Evolutionary conservation across 2,113 vertebrate species (phyloP), one percentile per base, ranked within the genome.

Genomic region (Solenodon paradoxus): DNA sequence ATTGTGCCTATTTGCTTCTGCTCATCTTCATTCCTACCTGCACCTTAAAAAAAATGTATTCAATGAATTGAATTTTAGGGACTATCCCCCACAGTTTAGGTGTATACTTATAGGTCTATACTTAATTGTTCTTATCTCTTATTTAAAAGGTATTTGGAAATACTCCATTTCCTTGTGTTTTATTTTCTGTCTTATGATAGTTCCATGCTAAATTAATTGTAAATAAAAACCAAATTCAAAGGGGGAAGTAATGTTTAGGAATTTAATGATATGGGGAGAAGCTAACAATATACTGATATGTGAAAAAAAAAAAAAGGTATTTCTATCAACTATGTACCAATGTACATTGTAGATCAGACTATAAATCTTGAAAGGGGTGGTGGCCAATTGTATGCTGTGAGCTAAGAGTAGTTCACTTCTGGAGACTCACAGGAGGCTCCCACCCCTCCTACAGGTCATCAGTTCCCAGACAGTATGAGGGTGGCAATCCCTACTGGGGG

Each of bases 141-240:
- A 59, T 57, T 96, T 95, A 93, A 95, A 95, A 92, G 47, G 68
- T 84, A 90, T 97, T 91, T 78, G 71, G 74, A 95, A 92, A 66
- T 98, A 94, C 9, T 68, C 78, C 22, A 68, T 94, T 96, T 96
- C 87, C 94, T 57, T 96, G 51, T 93, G 83, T 93, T 95, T 95
- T 89, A 95, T 97, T 96, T 95, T 91, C 5, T 95, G 0, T 96
- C 86, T 78, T 66, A 72, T 92, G 87, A 88, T 51, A 95, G 87
- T 94, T 97, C 40, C 88, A 19, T 96, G 95, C 75, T 95, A 91
- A 96, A 94, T 84, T 97, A 96, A 92, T 96, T 97, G 78, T 94
- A 97, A 96, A 96, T 94, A 95, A 95, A 97, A 96, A 49, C 55
- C 96, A 92, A 93, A 96, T 86, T 82, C 63, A 71, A n/a, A n/a